Evolutionary conservation across 1,140 invertebrate genomes (phyloP), one percentile per base, ranked within the genome.

Genomic region (Mactra quadrangularis): DNA sequence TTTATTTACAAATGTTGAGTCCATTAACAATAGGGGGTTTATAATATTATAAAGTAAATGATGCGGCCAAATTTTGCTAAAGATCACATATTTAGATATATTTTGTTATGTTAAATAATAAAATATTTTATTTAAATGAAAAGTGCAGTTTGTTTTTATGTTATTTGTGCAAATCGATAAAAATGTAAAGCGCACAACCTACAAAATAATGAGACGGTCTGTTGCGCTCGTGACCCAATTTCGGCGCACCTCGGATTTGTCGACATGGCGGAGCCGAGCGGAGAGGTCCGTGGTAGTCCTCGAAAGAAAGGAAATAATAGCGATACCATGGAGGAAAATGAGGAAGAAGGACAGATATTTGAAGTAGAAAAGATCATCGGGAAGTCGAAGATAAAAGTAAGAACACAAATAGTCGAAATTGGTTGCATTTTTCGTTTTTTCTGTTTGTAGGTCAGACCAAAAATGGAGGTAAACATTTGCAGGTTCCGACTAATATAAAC

Each of bases 331-430:
- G n/a, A 52, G 27, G 13, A 53, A 38, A 66, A 27, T 27, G 76
- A 41, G 6, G 47, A 25, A 11, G 59, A 78, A 38, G 60, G 25
- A 29, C 29, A 60, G n/a, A 22, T 78, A 22, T 78, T 78, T 78
- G 76, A 78, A 78, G 76, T 78, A 33, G 76, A 78, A 7, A 53
- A 50, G 29, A 78, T 78, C 15, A 66, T 78, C 31, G 60, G 76
- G 13, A 78, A 78, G 45, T 68, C 64, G 7, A 78, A 78, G 27
- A 52, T 68, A 3, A 78, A 78, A 68, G 76, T 78, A 78, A 78
- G 76, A 33, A 55, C 17, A 41, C 50, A 17, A 50, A 55, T 38
- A 19, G 13, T 11, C 19, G 1, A 15, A 29, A 62, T n/a, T 50
- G n/a, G 17, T 25, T 22, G 29, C 38, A 47, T 50, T 77, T 22